Percentiles rank a stretch among this genome's conserved stretches.
Evolutionary conservation across 2,797 vertebrate species (phyloP).

Genomic region (Betta splendens): DNA sequence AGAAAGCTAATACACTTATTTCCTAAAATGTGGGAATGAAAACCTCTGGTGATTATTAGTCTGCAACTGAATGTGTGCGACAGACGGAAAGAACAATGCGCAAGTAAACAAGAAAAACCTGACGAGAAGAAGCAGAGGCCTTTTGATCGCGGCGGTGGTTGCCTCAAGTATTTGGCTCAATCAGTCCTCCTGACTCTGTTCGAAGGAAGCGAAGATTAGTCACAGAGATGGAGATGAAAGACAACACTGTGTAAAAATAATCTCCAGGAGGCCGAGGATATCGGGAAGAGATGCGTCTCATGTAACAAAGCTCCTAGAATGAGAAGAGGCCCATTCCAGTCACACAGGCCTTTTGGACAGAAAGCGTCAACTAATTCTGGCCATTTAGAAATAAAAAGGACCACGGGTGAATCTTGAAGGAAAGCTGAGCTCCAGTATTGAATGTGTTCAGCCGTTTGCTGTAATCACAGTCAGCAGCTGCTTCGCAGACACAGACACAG

Average conservation of each 20-base stretch:
- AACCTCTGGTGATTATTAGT: not conserved
- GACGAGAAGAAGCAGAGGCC: constrained; percentile 20
- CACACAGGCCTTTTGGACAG: constrained; percentile 24
- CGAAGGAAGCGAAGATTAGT: constrained; percentile 58
- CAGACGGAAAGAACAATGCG: not conserved
- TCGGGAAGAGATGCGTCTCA: constrained; percentile 46
- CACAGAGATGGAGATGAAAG: constrained; percentile 62
- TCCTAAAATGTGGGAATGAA: too few species aligned
- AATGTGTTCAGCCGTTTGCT: too few species aligned
- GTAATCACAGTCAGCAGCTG: too few species aligned
- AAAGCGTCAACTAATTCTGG: constrained; percentile 27
- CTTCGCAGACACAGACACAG: too few species aligned
- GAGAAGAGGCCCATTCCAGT: constrained; percentile 52
- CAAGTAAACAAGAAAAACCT: constrained; percentile 9
- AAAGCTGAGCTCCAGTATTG: constrained; percentile 6
- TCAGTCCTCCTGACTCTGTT: constrained; percentile 36
- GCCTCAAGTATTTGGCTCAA: constrained; percentile 41
- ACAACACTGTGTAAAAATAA: constrained; percentile 62
- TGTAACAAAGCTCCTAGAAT: constrained; percentile 49
- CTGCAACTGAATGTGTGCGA: not conserved
- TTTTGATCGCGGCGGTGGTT: constrained; percentile 24
- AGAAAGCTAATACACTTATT: too few species aligned
- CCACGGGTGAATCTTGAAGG: constrained; percentile 19
- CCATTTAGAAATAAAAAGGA: constrained; percentile 9
- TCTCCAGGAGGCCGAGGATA: constrained; percentile 48